Conservation (phyloP, 2,888 invertebrate genomes). For the Chouioia cunea region DNA sequence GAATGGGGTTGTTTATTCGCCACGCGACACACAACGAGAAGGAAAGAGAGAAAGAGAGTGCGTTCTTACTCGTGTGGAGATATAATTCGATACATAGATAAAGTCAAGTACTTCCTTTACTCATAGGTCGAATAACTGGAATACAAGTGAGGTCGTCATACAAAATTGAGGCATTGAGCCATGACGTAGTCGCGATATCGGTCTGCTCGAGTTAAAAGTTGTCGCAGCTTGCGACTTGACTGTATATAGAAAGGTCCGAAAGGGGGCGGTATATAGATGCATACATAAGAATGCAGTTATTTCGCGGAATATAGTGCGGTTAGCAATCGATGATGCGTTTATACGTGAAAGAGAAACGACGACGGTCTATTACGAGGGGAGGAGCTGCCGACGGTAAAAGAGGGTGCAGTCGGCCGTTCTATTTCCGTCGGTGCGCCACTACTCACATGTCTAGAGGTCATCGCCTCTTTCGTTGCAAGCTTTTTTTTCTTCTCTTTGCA, state of each 20-base stretch:
- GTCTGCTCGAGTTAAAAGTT: no score
- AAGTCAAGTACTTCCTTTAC: not conserved
- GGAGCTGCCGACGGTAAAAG: not conserved
- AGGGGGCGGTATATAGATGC: no score
- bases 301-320: no score
- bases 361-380: no score
- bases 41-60: not conserved
- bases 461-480: slow-evolving; percentile 48
- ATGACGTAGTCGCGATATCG: not conserved
- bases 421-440: slow-evolving; percentile 49
- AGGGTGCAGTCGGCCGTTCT: slow-evolving; percentile 39
- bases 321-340: no score
- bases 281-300: no score
- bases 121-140: not conserved
- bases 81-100: no score
- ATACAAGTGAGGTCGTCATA: not conserved
- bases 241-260: no score
- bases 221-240: no score
- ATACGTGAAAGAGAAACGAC: no score
- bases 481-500: no score
- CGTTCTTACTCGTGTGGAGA: slow-evolving; percentile 3
- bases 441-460: slow-evolving; percentile 55
- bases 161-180: slow-evolving; percentile 4
- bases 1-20: no score
- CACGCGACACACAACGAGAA: not conserved